These are phyloP conservation scores for Xestia sexstrigata DNA, from an alignment of 2,888 invertebrate genomes.

Conservation along the genomic window DNA sequence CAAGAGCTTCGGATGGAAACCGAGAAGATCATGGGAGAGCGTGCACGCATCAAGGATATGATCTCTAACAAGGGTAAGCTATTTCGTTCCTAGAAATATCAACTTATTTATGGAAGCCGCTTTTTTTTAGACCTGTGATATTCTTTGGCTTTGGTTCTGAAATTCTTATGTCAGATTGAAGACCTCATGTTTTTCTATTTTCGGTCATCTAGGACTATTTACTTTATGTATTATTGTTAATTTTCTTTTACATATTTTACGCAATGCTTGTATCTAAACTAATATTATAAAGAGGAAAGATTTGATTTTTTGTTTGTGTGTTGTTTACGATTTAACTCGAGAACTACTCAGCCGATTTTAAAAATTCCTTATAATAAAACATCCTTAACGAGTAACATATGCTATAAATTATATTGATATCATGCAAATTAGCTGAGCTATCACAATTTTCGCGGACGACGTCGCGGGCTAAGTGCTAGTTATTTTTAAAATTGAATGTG, in stretches of 20 bases:
- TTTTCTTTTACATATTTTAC: conserved; percentile 1
- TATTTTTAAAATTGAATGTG: too few species aligned
- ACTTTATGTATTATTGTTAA: not conserved
- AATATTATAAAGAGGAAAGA: too few species aligned
- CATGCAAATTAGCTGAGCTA: too few species aligned
- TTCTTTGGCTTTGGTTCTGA: conserved; percentile 5
- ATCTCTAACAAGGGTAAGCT: conserved; percentile 84
- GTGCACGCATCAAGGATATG: conserved; percentile 85
- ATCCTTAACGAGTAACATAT: too few species aligned
- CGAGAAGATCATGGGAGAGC: conserved; percentile 87
- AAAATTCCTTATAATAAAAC: too few species aligned
- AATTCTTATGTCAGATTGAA: conserved; percentile 3
- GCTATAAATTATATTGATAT: too few species aligned
- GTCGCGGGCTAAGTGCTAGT: too few species aligned
- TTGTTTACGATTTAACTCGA: too few species aligned
- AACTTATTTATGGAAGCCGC: not conserved
- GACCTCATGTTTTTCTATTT: not conserved
- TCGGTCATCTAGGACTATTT: not conserved
- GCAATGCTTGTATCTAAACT: not conserved
- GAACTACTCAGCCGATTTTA: too few species aligned
- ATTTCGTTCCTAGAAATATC: not conserved
- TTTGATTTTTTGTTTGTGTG: too few species aligned
- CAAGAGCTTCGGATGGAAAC: conserved; percentile 87
- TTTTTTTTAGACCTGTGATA: not conserved
- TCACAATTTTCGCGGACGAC: too few species aligned